Percentiles rank a stretch among this genome's conserved stretches.
These are phyloP conservation scores for Phaonia tiefii DNA, from an alignment of 2,888 invertebrate species.

Conservation along the genomic window DNA sequence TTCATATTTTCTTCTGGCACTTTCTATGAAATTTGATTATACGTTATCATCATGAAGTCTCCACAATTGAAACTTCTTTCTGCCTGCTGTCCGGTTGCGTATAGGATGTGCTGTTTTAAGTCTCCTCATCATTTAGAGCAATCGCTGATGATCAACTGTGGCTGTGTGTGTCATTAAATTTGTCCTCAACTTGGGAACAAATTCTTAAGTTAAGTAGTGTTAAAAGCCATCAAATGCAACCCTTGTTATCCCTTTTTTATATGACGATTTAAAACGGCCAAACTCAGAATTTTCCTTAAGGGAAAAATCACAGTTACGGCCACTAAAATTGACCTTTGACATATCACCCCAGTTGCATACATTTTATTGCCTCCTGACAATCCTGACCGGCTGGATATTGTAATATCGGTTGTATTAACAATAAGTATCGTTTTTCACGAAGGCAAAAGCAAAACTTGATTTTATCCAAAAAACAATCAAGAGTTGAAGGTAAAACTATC, in stretches of 20 bases:
- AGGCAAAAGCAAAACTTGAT: too few species aligned
- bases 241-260: constrained; percentile 9
- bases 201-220: background rate
- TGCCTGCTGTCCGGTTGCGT: background rate
- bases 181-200: background rate
- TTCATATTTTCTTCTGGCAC: too few species aligned
- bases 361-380: constrained; percentile 7
- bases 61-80: background rate
- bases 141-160: too few species aligned
- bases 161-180: too few species aligned
- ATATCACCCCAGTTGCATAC: background rate
- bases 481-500: too few species aligned
- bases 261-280: too few species aligned
- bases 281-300: background rate
- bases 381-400: background rate
- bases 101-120: constrained; percentile 1
- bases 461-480: too few species aligned
- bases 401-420: background rate
- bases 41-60: background rate
- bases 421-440: too few species aligned
- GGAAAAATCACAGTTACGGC: background rate
- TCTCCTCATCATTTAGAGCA: too few species aligned
- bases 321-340: constrained; percentile 28
- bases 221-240: constrained; percentile 1
- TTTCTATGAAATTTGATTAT: too few species aligned